Conservation (phyloP, 2,797 vertebrate species). For the Sciurus vulgaris region DNA sequence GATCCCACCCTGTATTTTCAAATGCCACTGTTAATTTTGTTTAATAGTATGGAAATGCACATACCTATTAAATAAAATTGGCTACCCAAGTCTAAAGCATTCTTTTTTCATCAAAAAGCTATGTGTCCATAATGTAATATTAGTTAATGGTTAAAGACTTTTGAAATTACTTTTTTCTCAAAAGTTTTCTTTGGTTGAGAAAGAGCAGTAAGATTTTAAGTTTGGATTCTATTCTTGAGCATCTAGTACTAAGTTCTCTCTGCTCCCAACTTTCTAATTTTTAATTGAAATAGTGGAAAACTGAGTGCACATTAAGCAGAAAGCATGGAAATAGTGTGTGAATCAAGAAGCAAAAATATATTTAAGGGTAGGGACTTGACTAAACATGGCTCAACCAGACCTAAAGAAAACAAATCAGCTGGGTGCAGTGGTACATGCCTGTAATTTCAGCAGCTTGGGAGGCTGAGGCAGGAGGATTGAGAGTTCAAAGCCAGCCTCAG, state of each 20-base stretch:
- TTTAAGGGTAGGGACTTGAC: background rate
- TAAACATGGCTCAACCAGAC: background rate
- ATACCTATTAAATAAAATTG: background rate
- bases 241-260: background rate
- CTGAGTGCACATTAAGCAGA: background rate
- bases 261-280: background rate
- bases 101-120: slow-evolving; percentile 39
- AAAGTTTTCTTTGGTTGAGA: background rate
- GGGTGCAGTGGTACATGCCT: background rate
- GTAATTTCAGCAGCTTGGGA: too few relatives aligned
- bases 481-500: too few relatives aligned
- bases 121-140: background rate
- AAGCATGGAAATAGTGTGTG: background rate
- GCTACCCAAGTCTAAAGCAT: background rate
- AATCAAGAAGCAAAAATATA: background rate
- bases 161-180: background rate
- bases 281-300: background rate
- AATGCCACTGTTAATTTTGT: background rate
- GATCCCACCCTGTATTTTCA: background rate
- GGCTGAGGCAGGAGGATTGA: too few relatives aligned
- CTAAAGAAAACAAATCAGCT: background rate
- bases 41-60: background rate
- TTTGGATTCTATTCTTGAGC: slow-evolving; percentile 16
- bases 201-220: background rate
- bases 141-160: background rate